These are phyloP conservation scores for Salvelinus fontinalis DNA, from an alignment of 2,113 vertebrate genomes.

Conservation along the genomic window DNA sequence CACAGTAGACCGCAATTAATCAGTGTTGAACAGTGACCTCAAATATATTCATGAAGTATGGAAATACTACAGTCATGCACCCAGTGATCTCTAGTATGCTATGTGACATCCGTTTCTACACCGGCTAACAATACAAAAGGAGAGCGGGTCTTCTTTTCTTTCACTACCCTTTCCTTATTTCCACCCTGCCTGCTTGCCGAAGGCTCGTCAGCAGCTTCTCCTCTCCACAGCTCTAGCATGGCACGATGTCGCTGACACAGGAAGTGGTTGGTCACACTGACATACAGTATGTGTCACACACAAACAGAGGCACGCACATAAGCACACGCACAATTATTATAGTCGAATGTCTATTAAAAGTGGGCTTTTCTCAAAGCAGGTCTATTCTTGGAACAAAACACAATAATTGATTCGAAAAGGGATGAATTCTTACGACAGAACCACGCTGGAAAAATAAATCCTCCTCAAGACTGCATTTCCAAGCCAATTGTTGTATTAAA, in stretches of 20 bases:
- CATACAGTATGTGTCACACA: neutral
- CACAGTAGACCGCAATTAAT: too few relatives aligned
- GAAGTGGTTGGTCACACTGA: conserved; percentile 57
- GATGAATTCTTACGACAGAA: conserved; percentile 34
- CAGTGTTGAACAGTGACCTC: too few relatives aligned
- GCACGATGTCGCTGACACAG: conserved; percentile 45
- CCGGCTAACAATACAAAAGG: conserved; percentile 60
- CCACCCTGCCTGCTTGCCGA: conserved; percentile 56
- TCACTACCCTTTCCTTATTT: conserved; percentile 69
- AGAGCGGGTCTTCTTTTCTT: conserved; percentile 50
- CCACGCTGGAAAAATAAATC: conserved; percentile 43
- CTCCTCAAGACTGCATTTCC: conserved; percentile 38
- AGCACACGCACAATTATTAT: neutral
- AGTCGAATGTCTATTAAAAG: neutral
- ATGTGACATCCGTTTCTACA: neutral
- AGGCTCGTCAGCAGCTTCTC: conserved; percentile 49
- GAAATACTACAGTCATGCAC: neutral
- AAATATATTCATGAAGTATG: neutral
- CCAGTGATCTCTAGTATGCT: conserved; percentile 50
- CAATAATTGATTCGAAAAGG: conserved; percentile 52
- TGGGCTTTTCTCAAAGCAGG: neutral
- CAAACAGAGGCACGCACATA: neutral
- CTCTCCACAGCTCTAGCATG: conserved; percentile 28
- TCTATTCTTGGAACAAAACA: conserved; percentile 5
- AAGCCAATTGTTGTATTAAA: conserved; percentile 59